Evolutionary conservation across 1,140 invertebrate species (phyloP), one percentile per base, ranked within the genome.

Genomic region (Cydia pomonella): DNA sequence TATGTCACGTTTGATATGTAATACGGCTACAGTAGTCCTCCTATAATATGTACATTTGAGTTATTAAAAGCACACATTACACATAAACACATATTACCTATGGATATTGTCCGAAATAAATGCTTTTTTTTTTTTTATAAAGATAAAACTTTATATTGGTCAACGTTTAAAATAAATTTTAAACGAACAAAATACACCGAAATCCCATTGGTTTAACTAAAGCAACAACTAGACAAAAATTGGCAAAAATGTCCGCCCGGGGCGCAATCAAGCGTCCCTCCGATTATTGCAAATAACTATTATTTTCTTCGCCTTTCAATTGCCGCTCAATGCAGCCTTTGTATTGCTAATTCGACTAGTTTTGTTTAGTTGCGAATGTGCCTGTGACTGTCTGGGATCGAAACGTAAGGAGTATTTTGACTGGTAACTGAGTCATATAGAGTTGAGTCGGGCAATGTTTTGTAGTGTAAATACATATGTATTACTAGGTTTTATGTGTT

Each of bases 231-330:
- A 84, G 81, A 85, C 77, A 84, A 87, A 88, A 85, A 86, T 83
- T 80, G 84, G 77, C 79, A 91, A 90, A 87, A 90, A 84, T 85
- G 78, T 81, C 80, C 78, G 86, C 89, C 87, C 84, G 81, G 80
- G 88, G 89, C 88, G 89, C 89, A 92, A 92, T 92, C 91, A 92
- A 82, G 83, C 91, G 81, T 89, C 91, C 91, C 91, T 91, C 88
- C 89, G 91, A 92, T 92, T 92, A 92, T 92, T 86, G 88, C 90
- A 92, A 92, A 92, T 92, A 92, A 92, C 91, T 92, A 92, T 92
- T 92, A 92, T 92, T 92, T 89, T 81, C 86, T 87, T 90, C 87
- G 83, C 85, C 87, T 87, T 92, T 92, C 88, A 92, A 91, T 92
- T 90, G 90, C 85, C 88, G 77, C 78, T 82, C 82, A 91, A 87